A percentile compares a stretch with the other conserved stretches of the same genome.
Evolutionary conservation across 2,888 invertebrate genomes (phyloP).

Genomic region (Philereme transversata): DNA sequence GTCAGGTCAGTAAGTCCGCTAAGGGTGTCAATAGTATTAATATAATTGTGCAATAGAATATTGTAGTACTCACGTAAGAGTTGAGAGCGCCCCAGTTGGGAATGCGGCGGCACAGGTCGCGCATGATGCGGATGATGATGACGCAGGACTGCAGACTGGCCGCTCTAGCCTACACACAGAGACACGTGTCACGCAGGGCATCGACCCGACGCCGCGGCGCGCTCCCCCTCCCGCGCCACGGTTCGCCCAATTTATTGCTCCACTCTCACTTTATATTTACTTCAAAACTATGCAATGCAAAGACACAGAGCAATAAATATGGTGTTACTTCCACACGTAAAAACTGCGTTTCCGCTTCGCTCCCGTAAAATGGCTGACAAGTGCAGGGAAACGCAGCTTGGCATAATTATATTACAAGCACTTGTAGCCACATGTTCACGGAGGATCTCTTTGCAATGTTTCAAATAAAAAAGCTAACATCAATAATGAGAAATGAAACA

Average conservation of each 20-base stretch:
- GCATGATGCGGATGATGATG: conserved; percentile 96
- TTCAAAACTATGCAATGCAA: conserved; percentile 27
- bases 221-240: conserved; percentile 19
- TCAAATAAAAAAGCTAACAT: conserved; percentile 48
- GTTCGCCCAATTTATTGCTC: conserved; percentile 53
- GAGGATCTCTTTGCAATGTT: conserved; percentile 52
- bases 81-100: conserved; percentile 97
- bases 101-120: conserved; percentile 97
- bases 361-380: conserved; percentile 61
- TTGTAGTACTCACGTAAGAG: conserved; percentile 91
- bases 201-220: conserved; percentile 10
- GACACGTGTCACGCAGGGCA: conserved; percentile 4
- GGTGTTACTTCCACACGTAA: conserved; percentile 38
- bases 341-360: conserved; percentile 70
- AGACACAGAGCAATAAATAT: conserved; percentile 60
- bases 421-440: conserved; percentile 82
- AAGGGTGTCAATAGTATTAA: too few relatives aligned
- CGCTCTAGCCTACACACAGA: conserved; percentile 92
- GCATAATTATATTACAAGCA: conserved; percentile 51
- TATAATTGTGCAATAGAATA: not conserved
- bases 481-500: conserved; percentile 54
- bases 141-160: conserved; percentile 98
- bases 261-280: conserved; percentile 39
- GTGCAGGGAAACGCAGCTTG: conserved; percentile 76
- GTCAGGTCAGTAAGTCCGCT: too few relatives aligned